Percentiles rank a stretch among this genome's conserved stretches.
phyloP scores from a whole-genome alignment of 2,797 vertebrate species.

The Acipenser ruthenus region DNA sequence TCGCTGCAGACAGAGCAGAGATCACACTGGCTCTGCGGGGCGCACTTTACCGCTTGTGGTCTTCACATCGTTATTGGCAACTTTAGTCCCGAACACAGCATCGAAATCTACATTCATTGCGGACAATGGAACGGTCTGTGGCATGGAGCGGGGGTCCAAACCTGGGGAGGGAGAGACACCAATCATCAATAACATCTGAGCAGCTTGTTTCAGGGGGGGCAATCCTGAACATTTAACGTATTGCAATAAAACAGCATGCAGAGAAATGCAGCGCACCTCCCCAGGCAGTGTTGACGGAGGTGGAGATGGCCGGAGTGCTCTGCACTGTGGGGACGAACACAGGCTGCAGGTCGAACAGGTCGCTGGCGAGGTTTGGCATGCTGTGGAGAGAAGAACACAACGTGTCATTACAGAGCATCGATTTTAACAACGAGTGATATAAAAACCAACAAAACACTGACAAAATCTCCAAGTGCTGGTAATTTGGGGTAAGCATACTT shows the following conservation, averaged over 20 bases:
- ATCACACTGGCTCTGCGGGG: slow-evolving; percentile 9
- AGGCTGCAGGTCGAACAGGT: slow-evolving; percentile 86
- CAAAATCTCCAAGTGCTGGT: background rate
- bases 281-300: slow-evolving; percentile 69
- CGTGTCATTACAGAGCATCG: background rate
- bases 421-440: background rate
- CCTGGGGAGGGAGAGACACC: slow-evolving; percentile 42
- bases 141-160: slow-evolving; percentile 57
- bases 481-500: background rate
- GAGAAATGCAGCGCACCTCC: slow-evolving; percentile 60
- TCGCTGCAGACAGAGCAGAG: no score
- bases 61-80: slow-evolving; percentile 56
- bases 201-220: background rate
- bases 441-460: background rate
- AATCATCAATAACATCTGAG: background rate
- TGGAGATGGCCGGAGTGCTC: slow-evolving; percentile 71
- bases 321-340: slow-evolving; percentile 78
- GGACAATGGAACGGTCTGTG: slow-evolving; percentile 44
- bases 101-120: slow-evolving; percentile 83
- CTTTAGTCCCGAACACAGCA: slow-evolving; percentile 80
- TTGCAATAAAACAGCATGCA: background rate
- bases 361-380: slow-evolving; percentile 75
- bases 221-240: background rate
- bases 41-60: slow-evolving; percentile 68
- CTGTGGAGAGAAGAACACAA: slow-evolving; percentile 33